Base-by-base conservation (phyloP, 2,797 vertebrate species). In the Coregonus suidteri region DNA sequence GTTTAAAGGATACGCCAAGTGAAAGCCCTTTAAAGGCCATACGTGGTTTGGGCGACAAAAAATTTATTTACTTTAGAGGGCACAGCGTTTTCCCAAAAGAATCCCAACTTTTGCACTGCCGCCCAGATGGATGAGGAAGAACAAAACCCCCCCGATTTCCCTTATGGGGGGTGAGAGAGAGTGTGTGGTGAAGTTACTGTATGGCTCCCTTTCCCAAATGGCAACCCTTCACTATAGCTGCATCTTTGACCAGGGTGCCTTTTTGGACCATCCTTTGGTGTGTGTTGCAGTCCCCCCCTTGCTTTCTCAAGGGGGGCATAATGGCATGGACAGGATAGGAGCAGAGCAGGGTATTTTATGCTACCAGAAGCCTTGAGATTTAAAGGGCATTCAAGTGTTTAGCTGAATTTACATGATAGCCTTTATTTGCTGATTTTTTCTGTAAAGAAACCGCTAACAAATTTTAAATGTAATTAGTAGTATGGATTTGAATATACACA, bases 81-180 rank as follows among this genome's bases (percentile, higher is more conserved):
- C 83, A 83, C 75, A 66, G 51, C 82, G 77, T 14, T 80, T 88
- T 88, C 92, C 91, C 86, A 93, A 92, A 91, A 78, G 84, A 92
- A 89, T 83, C 73, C 81, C 34, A 81, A 85, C 85, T 87, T 85
- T 84, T n/a, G 87, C 90, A 84, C 77, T 83, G 87, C 85, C 83
- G 72, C 75, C 77, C 56, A 84, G 89, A 92, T 93, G 92, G 90
- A 93, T 79, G 86, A 84, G 81, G 77, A 74, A 75, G 67, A 85
- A 86, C 81, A 82, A 86, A 84, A 53, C 82, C 79, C 67, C 73
- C 77, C 75, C 41, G 65, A 75, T 87, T 81, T 87, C 73, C 84
- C 85, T 87, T 85, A 91, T 91, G 88, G 71, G 82, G 78, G 18
- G n/a, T 52, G 76, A 6, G 59, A n/a, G 59, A 18, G 56, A 16